These are phyloP conservation scores for Paraescarpia echinospica DNA, from an alignment of 1,140 invertebrate species.

Conservation along the genomic window DNA sequence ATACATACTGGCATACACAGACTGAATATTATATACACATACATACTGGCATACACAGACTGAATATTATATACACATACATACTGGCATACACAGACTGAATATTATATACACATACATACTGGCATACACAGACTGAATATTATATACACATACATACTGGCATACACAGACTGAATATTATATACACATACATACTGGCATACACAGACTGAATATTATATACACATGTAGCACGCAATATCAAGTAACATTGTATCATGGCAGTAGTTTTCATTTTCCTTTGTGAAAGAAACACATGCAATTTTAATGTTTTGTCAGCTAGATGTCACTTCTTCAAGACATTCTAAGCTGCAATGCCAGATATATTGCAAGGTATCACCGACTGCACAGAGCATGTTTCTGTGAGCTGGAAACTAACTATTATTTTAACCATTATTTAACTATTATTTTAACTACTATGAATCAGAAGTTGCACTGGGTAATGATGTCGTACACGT, in stretches of 20 bases:
- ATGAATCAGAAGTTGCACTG: background rate
- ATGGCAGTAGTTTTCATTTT: background rate
- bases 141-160: no score
- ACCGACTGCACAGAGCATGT: background rate
- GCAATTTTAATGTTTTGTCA: background rate
- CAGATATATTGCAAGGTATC: background rate
- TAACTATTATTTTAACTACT: background rate
- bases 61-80: no score
- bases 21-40: no score
- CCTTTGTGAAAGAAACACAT: background rate
- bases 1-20: no score
- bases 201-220: background rate
- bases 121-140: no score
- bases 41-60: no score
- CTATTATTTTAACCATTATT: background rate
- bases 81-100: no score
- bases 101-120: no score
- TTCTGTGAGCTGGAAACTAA: background rate
- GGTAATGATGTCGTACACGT: constrained; percentile 20
- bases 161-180: no score
- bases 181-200: no score
- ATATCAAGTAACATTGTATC: background rate
- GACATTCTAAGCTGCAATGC: background rate
- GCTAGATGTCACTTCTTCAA: background rate
- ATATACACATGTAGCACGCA: background rate